Conservation (phyloP, 1,140 invertebrate species). For the Drosophila busckii region DNA sequence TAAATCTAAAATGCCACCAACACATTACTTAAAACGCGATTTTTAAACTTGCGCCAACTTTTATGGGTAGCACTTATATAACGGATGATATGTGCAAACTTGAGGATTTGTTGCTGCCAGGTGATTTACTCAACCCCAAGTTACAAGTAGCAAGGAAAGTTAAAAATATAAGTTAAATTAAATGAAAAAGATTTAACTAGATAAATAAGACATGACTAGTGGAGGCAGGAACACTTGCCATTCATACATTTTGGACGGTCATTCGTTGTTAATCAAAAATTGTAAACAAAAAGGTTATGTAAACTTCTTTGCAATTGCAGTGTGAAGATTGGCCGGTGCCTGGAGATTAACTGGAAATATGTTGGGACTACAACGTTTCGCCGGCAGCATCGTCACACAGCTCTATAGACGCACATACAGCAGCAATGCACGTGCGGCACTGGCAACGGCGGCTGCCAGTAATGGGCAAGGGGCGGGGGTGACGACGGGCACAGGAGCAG, state of each 20-base stretch:
- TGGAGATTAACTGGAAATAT: slow-evolving; percentile 50
- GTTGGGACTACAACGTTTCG: slow-evolving; percentile 67
- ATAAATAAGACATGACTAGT: too few species aligned
- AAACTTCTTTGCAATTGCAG: slow-evolving; percentile 67
- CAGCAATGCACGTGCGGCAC: slow-evolving; percentile 41
- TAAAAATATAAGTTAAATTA: slow-evolving; percentile 28
- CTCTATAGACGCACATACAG: slow-evolving; percentile 50
- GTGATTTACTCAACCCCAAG: too few species aligned
- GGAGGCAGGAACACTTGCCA: background rate
- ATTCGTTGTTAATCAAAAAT: slow-evolving; percentile 19
- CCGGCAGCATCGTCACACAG: slow-evolving; percentile 51
- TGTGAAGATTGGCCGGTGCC: slow-evolving; percentile 34
- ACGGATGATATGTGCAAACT: too few species aligned
- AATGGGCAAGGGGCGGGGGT: slow-evolving; percentile 23
- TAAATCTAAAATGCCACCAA: too few species aligned
- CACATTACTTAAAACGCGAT: too few species aligned
- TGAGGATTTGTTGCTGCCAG: too few species aligned
- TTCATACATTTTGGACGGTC: background rate
- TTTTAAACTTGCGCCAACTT: too few species aligned
- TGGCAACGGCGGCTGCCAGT: slow-evolving; percentile 25
- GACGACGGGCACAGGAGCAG: too few species aligned
- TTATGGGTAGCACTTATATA: too few species aligned
- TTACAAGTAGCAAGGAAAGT: background rate
- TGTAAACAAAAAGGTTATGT: slow-evolving; percentile 78
- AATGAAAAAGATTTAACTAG: background rate